A percentile compares a stretch with the other conserved stretches of the same genome.
Conservation (phyloP, 2,113 vertebrate species). For the Salminus brasiliensis region DNA sequence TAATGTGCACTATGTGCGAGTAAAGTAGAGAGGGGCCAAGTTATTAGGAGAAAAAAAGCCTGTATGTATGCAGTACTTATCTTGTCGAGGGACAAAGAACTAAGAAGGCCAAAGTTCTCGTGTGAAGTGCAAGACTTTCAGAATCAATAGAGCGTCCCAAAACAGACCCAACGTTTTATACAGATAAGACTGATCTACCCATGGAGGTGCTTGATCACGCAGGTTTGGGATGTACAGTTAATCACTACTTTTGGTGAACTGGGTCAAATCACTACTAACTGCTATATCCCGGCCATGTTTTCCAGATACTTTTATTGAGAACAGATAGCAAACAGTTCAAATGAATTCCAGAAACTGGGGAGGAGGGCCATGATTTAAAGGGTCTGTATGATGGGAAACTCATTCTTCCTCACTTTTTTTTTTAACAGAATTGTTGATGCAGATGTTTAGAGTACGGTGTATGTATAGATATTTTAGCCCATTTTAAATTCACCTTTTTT, state of each 20-base stretch:
- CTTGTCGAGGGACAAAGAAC: neutral
- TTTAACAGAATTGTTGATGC: too few relatives aligned
- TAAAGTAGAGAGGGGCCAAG: neutral
- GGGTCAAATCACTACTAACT: neutral
- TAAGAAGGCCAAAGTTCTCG: slow-evolving; percentile 4
- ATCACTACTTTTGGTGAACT: neutral
- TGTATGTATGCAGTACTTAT: neutral
- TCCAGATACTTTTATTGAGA: neutral
- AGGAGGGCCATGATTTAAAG: neutral
- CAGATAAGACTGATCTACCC: neutral
- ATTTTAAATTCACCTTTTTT: too few relatives aligned
- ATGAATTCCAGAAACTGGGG: neutral
- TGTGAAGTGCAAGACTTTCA: neutral
- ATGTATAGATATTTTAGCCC: too few relatives aligned
- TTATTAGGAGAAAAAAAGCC: neutral
- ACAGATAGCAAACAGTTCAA: neutral
- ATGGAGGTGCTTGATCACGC: neutral
- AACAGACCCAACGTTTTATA: neutral
- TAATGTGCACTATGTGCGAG: neutral
- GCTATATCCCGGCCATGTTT: neutral
- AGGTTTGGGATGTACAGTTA: neutral
- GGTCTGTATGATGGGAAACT: too few relatives aligned
- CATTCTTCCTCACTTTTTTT: too few relatives aligned
- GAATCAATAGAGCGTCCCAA: neutral
- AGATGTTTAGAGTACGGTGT: too few relatives aligned